Conservation (phyloP, 2,888 invertebrate species). For the Tipula confusa region DNA sequence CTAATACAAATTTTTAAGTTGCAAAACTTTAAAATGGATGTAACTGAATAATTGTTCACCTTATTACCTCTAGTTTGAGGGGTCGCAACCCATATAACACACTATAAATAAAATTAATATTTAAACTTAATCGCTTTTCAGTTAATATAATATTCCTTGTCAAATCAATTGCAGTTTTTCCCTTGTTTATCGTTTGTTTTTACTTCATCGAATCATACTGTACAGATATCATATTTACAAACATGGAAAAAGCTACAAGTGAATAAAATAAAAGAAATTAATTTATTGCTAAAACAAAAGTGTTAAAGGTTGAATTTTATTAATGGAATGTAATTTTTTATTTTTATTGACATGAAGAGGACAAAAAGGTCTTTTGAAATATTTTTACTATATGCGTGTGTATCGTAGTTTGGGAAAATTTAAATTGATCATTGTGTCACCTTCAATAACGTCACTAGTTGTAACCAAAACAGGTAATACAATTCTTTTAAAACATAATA, state of each 20-base stretch:
- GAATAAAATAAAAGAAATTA: not conserved
- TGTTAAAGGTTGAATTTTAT: slow-evolving; percentile 20
- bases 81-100: too few relatives aligned
- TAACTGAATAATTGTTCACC: too few relatives aligned
- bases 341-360: not conserved
- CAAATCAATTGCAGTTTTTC: too few relatives aligned
- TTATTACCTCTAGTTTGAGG: too few relatives aligned
- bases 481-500: not conserved
- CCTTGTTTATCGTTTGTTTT: too few relatives aligned
- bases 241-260: not conserved
- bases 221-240: too few relatives aligned
- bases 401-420: not conserved
- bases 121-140: too few relatives aligned
- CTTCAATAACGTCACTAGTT: not conserved
- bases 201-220: too few relatives aligned
- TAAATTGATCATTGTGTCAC: not conserved
- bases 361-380: not conserved
- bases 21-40: too few relatives aligned
- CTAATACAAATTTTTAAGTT: too few relatives aligned
- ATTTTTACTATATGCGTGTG: not conserved
- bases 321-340: not conserved
- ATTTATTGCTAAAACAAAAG: slow-evolving; percentile 4
- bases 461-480: not conserved
- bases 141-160: too few relatives aligned
- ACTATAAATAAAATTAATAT: too few relatives aligned